These are phyloP conservation scores for Acanthochromis polyacanthus DNA, from an alignment of 2,113 vertebrate species.

Conservation along the genomic window DNA sequence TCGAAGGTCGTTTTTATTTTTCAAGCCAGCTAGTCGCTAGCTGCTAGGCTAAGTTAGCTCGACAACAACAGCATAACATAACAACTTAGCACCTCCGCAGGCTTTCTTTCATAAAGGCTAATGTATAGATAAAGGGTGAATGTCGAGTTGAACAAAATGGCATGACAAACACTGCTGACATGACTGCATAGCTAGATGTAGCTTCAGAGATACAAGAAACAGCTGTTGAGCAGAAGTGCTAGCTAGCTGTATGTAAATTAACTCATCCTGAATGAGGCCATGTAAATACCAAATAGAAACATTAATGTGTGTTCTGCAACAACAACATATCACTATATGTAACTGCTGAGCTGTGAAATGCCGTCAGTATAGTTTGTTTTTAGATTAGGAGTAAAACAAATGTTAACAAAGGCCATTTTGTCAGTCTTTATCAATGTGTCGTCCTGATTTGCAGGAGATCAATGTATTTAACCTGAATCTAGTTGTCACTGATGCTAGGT, in stretches of 20 bases:
- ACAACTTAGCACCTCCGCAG: background rate
- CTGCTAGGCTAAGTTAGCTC: constrained; percentile 50
- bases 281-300: too few species aligned
- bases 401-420: background rate
- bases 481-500: too few species aligned
- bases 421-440: background rate
- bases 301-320: background rate
- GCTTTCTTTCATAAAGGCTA: too few species aligned
- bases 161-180: background rate
- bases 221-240: constrained; percentile 42
- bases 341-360: background rate
- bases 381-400: background rate
- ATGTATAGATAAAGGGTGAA: background rate
- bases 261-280: background rate
- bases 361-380: background rate
- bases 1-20: constrained; percentile 69
- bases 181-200: background rate
- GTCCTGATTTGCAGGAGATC: too few species aligned
- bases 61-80: background rate
- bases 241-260: background rate
- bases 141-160: background rate
- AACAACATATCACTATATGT: background rate
- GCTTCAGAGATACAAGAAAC: constrained; percentile 29
- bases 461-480: too few species aligned
- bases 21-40: constrained; percentile 52